Base-by-base conservation (phyloP, 2,797 vertebrate species). In the Morus bassanus region DNA sequence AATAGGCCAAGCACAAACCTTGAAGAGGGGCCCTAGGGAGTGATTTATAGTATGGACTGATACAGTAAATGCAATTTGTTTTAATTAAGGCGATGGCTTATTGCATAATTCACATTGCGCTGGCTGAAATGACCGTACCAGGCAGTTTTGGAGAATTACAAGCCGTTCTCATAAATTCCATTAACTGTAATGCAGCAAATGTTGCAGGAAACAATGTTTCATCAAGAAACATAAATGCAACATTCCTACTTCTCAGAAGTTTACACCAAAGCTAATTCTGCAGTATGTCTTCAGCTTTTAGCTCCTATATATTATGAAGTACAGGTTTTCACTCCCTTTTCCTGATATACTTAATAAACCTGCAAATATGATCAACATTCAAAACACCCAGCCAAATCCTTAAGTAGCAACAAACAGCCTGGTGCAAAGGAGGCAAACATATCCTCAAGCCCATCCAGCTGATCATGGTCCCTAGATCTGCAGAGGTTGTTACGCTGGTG, bases 21-120 rank as follows among this genome's bases (percentile, higher is more conserved):
- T 93, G 92, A 89, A 95, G 90, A 97, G 56, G 65, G 94, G 76
- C 96, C 91, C 96, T 85, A 91, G 97, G 97, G 97, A 96, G 94
- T 97, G 91, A 97, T 98, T 98, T 97, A 97, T 96, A 91, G 64
- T 83, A 74, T 0, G n/a, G 94, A 95, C 96, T 93, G 97, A 97
- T 97, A 96, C 95, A 94, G 96, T 96, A 97, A 97, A 98, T 4
- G 96, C 94, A 95, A 97, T 98, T 98, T 98, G 95, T 98, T 98
- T 98, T 98, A 98, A 98, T 98, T 98, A 98, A 97, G 95, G 95
- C 76, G 63, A 98, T 97, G 93, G 96, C 74, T 97, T 98, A 97
- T 98, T 98, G 97, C 97, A 98, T 98, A 98, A 98, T 97, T 97
- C 97, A 98, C 96, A 68, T 91, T 94, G 96, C 53, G 30, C 90